Evolutionary conservation across 2,888 invertebrate species (phyloP).

Genomic region (Dryobotodes eremita): DNA sequence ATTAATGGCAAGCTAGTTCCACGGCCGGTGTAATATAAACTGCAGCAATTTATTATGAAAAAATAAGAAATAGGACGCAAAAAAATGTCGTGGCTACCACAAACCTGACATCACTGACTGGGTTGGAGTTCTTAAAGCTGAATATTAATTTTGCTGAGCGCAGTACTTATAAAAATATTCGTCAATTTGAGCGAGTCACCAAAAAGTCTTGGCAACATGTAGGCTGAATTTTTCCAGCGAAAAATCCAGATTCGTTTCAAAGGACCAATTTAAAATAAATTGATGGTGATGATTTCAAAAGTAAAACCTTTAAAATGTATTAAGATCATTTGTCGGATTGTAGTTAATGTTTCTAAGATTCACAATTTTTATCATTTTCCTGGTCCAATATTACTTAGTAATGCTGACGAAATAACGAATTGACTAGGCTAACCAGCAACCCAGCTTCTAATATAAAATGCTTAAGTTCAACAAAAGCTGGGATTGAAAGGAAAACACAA

Average conservation of each 20-base stretch:
- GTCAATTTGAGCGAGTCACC: not conserved
- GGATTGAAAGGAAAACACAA: constrained; percentile 43
- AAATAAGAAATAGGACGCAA: constrained; percentile 2
- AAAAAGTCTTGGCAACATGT: not conserved
- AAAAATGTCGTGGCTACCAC: constrained; percentile 18
- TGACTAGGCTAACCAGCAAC: not conserved
- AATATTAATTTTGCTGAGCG: not conserved
- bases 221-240: no score
- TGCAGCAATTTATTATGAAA: constrained; percentile 39
- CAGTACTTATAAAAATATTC: not conserved
- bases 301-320: not conserved
- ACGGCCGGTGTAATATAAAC: constrained; percentile 17
- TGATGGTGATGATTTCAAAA: not conserved
- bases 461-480: constrained; percentile 11
- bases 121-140: not conserved
- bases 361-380: not conserved
- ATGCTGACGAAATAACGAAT: not conserved
- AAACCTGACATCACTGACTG: not conserved
- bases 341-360: not conserved
- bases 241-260: not conserved
- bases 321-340: no score
- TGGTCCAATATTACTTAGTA: not conserved
- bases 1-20: constrained; percentile 21
- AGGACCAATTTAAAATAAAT: not conserved
- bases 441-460: constrained; percentile 15